A percentile compares a stretch with the other conserved stretches of the same genome.
These are phyloP conservation scores for Gonioctena quinquepunctata DNA, from an alignment of 1,140 invertebrate genomes.

Conservation along the genomic window DNA sequence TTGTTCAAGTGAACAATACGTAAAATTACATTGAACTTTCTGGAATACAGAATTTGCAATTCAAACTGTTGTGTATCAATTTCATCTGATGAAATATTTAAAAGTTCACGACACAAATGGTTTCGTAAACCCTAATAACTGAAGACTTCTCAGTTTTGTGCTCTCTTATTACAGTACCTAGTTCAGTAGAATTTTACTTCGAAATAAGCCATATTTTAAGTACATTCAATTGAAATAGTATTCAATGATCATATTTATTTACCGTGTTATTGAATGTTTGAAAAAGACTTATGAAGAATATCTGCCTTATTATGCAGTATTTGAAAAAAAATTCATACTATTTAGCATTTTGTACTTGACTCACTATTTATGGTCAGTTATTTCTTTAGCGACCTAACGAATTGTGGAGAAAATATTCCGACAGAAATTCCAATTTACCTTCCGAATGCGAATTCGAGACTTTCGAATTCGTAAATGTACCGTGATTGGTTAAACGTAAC, in stretches of 20 bases:
- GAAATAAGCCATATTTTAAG: not conserved
- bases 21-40: too few species aligned
- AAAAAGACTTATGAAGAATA: slow-evolving; percentile 1
- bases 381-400: not conserved
- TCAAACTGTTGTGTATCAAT: too few species aligned
- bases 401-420: not conserved
- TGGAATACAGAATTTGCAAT: too few species aligned
- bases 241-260: slow-evolving; percentile 3
- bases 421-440: too few species aligned
- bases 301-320: slow-evolving; percentile 17
- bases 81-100: too few species aligned
- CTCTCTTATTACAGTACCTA: not conserved
- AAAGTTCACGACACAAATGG: too few species aligned
- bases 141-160: too few species aligned
- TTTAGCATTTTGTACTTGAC: slow-evolving; percentile 6
- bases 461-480: too few species aligned
- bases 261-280: not conserved
- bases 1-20: too few species aligned
- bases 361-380: not conserved
- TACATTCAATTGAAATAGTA: not conserved
- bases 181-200: not conserved
- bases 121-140: too few species aligned
- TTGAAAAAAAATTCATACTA: slow-evolving; percentile 12
- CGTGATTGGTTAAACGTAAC: too few species aligned
- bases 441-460: too few species aligned